Base-by-base conservation (phyloP, 2,113 vertebrate genomes). In the Ailuropoda melanoleuca region DNA sequence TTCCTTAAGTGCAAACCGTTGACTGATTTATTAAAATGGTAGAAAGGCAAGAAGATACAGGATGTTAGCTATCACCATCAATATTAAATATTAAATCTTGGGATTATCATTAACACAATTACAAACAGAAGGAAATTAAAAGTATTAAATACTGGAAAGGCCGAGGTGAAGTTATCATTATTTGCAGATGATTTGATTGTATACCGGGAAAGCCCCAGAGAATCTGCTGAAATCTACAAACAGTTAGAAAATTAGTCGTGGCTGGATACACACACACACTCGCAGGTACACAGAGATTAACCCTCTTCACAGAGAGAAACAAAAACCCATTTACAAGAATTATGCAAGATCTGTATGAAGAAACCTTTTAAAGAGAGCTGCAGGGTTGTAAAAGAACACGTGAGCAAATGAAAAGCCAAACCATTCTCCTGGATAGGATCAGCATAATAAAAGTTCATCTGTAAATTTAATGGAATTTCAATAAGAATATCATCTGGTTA, bases 301-400 rank as follows among this genome's bases (percentile, higher is more conserved):
- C 18, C 9, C 31, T 53, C 37, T 17, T 37, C 56, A 6, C 0
- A 1, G 0, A 39, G 34, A 50, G 23, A 23, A 80, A 24, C 29
- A 10, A 24, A 46, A 34, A 10, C 23, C 53, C 53, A 9, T 7
- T 34, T 13, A n/a, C 2, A 81, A 60, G 19, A 34, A 43, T 39
- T 4, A 55, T 2, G 15, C 4, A 66, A 37, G 48, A 37, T 18
- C 56, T 56, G 17, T 12, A 13, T 7, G 60, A 60, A 48, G 23
- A 68, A 50, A 83, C 19, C 6, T 21, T 14, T 0, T 18, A 9
- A n/a, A 55, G 31, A 14, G 29, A 68, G 48, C 26, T 4, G 11
- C 8, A 39, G 8, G 74, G 60, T 5, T 31, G 64, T 17, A 14
- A 15, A 55, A 10, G 13, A 64, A 80, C 29, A 46, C 0, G 0